Base-by-base conservation (phyloP, 2,888 invertebrate genomes). In the Mimas tiliae region DNA sequence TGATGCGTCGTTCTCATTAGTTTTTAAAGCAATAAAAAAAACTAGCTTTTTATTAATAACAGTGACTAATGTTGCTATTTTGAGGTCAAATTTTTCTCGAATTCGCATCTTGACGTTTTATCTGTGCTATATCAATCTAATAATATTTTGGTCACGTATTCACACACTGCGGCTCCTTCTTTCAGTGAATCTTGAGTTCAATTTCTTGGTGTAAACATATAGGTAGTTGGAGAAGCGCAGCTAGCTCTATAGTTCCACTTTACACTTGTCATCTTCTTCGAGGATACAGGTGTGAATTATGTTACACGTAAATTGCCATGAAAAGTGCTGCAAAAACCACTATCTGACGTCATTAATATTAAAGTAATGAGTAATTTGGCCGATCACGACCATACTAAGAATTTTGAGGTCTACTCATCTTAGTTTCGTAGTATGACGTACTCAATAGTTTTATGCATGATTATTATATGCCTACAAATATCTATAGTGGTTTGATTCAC, bases 351-450 rank as follows among this genome's bases (percentile, higher is more conserved):
- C 1, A 9, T 45, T 45, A 38, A 38, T 38, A 45, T 19, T 62
- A 12, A 48, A 8, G 34, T 34, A 11, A 66, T 76, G 72, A 76
- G 70, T 72, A 76, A 74, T 65, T 70, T 65, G 51, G 65, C 66
- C 67, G 52, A 72, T 74, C 74, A 76, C 72, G 72, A 72, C 45
- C 71, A 67, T 74, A 72, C 70, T 62, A 73, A 70, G 70, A 72
- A 74, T 69, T 75, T 75, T 75, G 72, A 73, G 76, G 74, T 76
- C 76, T 75, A 75, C 73, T 62, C 19, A 42, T 45, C 52, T 48
- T 48, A 55, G 47, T 55, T 65, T 33, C 19, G 48, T 21, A 52
- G 21, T 51, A 52, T 58, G 42, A 58, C 58, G 58, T 42, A n/a
- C n/a, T 34, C 8, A 33, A 52, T 27, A 6, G 11, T 27, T 33